Percentiles rank a stretch among this genome's conserved stretches.
Conservation (phyloP, 2,888 invertebrate genomes). For the Macrophya alboannulata region DNA sequence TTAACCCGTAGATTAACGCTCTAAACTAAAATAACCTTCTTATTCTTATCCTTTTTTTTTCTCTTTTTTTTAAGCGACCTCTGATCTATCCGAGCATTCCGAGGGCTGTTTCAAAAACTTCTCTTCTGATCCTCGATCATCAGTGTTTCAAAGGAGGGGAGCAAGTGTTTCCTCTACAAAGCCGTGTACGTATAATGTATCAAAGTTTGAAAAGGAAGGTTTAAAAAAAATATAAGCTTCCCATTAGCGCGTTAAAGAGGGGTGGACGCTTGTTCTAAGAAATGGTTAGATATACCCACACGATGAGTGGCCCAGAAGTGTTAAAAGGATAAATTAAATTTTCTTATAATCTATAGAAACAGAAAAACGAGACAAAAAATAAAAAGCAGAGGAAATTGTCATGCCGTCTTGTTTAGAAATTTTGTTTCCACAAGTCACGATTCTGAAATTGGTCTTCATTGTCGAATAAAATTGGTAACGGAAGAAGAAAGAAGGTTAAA, state of each 20-base stretch:
- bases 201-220: conserved; percentile 34
- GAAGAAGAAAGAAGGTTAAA: conserved; percentile 14
- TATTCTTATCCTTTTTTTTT: not conserved
- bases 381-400: not conserved
- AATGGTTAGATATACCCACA: conserved; percentile 15
- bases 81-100: conserved; percentile 52
- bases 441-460: conserved; percentile 29
- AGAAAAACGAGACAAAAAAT: not conserved
- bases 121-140: not conserved
- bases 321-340: conserved; percentile 26
- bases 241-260: not conserved
- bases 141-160: not conserved
- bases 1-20: conserved; percentile 64
- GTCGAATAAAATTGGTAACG: not conserved
- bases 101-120: not conserved
- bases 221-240: conserved; percentile 28
- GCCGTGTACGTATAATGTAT: not conserved
- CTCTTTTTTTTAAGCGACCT: conserved; percentile 41
- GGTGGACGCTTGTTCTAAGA: not conserved
- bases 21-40: conserved; percentile 59
- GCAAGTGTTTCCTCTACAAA: conserved; percentile 10
- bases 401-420: conserved; percentile 11
- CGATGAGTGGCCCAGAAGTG: not conserved
- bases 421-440: conserved; percentile 42
- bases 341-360: not conserved